phyloP scores from a whole-genome alignment of 2,888 invertebrate species.

The Leptinotarsa rubiginosa region DNA sequence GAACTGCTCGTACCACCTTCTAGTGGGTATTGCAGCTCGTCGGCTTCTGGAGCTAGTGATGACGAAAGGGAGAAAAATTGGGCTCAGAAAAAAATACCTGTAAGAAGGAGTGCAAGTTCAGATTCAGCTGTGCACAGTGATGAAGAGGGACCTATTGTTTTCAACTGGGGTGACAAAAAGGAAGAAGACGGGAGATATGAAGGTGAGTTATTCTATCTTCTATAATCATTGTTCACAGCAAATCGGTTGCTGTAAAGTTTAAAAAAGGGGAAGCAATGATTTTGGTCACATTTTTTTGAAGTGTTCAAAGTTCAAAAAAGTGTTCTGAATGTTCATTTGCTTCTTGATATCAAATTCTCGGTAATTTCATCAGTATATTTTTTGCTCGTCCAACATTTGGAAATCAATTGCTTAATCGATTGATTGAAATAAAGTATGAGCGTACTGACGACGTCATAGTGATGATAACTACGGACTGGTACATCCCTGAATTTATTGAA shows the following conservation, averaged over 20 bases:
- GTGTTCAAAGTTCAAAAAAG: too few relatives aligned
- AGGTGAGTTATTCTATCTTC: slow-evolving; percentile 30
- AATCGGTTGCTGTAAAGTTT: background rate
- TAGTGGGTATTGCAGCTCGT: slow-evolving; percentile 63
- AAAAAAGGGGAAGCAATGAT: too few relatives aligned
- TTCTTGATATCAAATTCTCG: too few relatives aligned
- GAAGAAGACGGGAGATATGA: slow-evolving; percentile 42
- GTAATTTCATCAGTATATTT: too few relatives aligned
- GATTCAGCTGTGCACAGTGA: slow-evolving; percentile 70
- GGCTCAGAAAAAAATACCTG: slow-evolving; percentile 49
- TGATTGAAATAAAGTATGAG: too few relatives aligned
- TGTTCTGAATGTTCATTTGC: too few relatives aligned
- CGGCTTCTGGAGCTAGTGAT: slow-evolving; percentile 61
- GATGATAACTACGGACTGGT: too few relatives aligned
- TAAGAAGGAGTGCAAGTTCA: slow-evolving; percentile 66
- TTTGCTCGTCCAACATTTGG: too few relatives aligned
- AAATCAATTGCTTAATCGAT: too few relatives aligned
- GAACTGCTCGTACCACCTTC: slow-evolving; percentile 58
- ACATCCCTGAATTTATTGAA: too few relatives aligned
- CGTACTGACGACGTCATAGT: too few relatives aligned
- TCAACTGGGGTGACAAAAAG: slow-evolving; percentile 52
- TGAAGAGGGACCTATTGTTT: slow-evolving; percentile 60
- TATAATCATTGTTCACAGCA: background rate
- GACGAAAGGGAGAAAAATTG: slow-evolving; percentile 58
- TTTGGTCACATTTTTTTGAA: too few relatives aligned